phyloP scores from a whole-genome alignment of 23 tunicate species.

The Diplosoma virens region DNA sequence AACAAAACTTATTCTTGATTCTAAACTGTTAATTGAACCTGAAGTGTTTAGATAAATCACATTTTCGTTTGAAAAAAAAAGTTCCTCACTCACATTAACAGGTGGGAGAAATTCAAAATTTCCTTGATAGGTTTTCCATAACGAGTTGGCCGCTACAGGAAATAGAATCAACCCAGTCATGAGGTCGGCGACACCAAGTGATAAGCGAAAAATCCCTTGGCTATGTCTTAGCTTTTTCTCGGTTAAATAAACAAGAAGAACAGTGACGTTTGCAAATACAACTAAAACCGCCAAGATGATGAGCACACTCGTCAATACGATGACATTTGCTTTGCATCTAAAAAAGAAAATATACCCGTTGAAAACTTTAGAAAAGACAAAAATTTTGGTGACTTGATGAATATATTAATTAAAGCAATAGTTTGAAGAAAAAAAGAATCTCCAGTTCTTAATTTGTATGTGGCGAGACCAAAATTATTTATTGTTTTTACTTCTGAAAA shows the following conservation, averaged over 20 bases:
- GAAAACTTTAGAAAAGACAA: not conserved
- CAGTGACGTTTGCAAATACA: slow-evolving; percentile 11
- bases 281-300: not conserved
- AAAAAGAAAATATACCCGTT: not conserved
- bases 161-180: slow-evolving; percentile 10
- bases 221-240: slow-evolving; percentile 21
- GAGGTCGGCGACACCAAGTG: slow-evolving; percentile 25
- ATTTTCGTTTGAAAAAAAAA: not conserved
- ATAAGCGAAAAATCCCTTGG: slow-evolving; percentile 16
- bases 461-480: too few species aligned
- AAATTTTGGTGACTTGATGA: not conserved
- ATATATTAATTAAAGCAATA: too few species aligned
- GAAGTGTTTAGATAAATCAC: not conserved
- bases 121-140: not conserved
- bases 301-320: slow-evolving; percentile 15
- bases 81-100: not conserved
- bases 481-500: too few species aligned
- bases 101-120: not conserved
- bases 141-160: not conserved
- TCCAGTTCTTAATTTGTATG: too few species aligned
- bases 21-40: not conserved
- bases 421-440: too few species aligned
- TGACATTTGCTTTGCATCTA: slow-evolving; percentile 47
- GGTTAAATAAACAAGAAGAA: slow-evolving; percentile 1
- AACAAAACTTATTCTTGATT: not conserved